Percentiles rank a stretch among this genome's conserved stretches.
phyloP scores from a whole-genome alignment of 2,113 vertebrate species.

The Cebidichthys violaceus region DNA sequence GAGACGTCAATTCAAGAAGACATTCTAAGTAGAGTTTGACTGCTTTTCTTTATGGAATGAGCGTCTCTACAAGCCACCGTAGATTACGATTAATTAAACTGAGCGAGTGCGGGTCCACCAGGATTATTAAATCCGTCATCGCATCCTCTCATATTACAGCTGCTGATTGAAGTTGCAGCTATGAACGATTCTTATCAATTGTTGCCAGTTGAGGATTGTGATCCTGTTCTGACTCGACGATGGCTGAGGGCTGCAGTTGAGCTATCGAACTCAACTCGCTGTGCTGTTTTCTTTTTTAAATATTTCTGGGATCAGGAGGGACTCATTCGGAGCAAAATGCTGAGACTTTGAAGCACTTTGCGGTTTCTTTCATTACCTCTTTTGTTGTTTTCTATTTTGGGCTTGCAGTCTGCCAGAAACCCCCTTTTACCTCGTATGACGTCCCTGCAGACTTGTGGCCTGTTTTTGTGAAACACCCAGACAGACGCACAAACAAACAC shows the following conservation, averaged over 20 bases:
- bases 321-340: conserved; percentile 43
- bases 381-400: conserved; percentile 60
- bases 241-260: conserved; percentile 7
- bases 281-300: conserved; percentile 30
- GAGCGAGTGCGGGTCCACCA: background rate
- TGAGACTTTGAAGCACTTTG: conserved; percentile 38
- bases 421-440: conserved; percentile 31
- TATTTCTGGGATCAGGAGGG: conserved; percentile 46
- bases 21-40: background rate
- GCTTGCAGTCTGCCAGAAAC: conserved; percentile 26
- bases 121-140: conserved; percentile 45
- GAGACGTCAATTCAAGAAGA: background rate
- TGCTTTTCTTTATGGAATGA: conserved; percentile 18
- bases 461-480: conserved; percentile 27
- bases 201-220: conserved; percentile 29
- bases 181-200: conserved; percentile 35
- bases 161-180: conserved; percentile 33
- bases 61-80: background rate
- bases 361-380: conserved; percentile 47
- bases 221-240: conserved; percentile 24
- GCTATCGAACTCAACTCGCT: conserved; percentile 22
- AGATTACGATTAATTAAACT: conserved; percentile 31
- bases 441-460: conserved; percentile 34
- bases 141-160: conserved; percentile 17
- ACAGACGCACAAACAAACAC: background rate